phyloP scores from a whole-genome alignment of 2,888 invertebrate genomes.

The Boloria selene region DNA sequence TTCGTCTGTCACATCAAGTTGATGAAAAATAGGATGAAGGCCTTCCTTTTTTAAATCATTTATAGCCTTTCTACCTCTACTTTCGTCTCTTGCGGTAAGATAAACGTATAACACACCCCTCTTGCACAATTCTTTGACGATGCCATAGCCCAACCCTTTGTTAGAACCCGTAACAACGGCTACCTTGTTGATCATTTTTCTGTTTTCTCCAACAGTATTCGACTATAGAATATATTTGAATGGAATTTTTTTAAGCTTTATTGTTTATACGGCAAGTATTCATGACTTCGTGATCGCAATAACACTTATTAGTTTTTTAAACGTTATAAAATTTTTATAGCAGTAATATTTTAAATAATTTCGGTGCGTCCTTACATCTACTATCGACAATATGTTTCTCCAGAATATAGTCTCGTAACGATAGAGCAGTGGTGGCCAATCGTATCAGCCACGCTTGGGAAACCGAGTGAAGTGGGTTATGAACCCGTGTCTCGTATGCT shows the following conservation, averaged over 20 bases:
- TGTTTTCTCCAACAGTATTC: not conserved
- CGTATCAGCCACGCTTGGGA: no score
- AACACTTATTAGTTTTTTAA: not conserved
- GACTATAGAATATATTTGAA: no score
- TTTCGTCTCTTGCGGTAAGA: conserved; percentile 82
- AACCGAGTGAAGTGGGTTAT: no score
- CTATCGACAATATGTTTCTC: not conserved
- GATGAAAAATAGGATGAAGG: conserved; percentile 54
- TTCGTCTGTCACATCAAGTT: conserved; percentile 44
- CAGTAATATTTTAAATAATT: not conserved
- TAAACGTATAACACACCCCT: conserved; percentile 84
- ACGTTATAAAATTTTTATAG: not conserved
- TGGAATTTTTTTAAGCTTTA: no score
- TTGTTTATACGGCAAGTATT: not conserved
- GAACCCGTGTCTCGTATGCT: not conserved
- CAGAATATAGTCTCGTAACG: not conserved
- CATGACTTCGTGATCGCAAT: conserved; percentile 5
- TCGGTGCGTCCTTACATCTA: no score
- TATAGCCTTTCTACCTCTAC: conserved; percentile 79
- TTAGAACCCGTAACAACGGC: conserved; percentile 83
- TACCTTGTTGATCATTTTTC: conserved; percentile 41
- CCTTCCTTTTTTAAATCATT: conserved; percentile 73
- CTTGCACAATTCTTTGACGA: conserved; percentile 82
- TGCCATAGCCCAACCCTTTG: conserved; percentile 85
- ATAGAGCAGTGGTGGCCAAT: no score